A percentile compares a stretch with the other conserved stretches of the same genome.
Evolutionary conservation across 2,888 invertebrate genomes (phyloP).

Genomic region (Scaptomyza cyrtandrae): DNA sequence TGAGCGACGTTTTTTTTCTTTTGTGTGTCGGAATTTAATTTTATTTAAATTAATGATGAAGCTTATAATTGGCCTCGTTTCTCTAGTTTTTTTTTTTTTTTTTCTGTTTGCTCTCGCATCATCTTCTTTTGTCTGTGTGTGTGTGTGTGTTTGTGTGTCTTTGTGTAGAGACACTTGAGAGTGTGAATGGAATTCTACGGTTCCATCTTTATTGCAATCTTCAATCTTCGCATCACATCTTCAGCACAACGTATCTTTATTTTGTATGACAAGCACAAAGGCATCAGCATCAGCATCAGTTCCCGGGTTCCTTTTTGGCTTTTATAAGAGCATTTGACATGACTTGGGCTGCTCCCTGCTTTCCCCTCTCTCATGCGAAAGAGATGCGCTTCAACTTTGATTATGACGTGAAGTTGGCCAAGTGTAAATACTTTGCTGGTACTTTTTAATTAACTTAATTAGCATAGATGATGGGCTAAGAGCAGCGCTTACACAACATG

Average conservation of each 20-base stretch:
- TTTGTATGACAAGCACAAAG: constrained; percentile 34
- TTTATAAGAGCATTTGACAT: constrained; percentile 76
- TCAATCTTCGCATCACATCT: constrained; percentile 29
- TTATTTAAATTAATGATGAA: constrained; percentile 78
- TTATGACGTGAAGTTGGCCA: constrained; percentile 78
- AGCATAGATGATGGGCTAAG: constrained; percentile 76
- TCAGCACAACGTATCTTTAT: constrained; percentile 15
- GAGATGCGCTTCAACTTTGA: constrained; percentile 71
- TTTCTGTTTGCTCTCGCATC: not conserved
- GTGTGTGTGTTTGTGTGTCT: constrained; percentile 27
- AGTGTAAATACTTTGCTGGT: constrained; percentile 78
- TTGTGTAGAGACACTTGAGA: constrained; percentile 51
- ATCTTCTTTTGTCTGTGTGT: constrained; percentile 18
- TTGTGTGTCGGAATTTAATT: constrained; percentile 70
- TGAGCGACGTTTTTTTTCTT: constrained; percentile 42
- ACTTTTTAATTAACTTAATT: constrained; percentile 78
- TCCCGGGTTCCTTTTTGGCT: constrained; percentile 33
- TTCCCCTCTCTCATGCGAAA: constrained; percentile 6
- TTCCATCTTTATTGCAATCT: constrained; percentile 23
- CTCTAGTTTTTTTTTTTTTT: constrained; percentile 29
- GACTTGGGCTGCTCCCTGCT: constrained; percentile 53
- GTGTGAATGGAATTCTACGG: constrained; percentile 37
- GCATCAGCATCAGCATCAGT: constrained; percentile 14
- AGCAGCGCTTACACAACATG: constrained; percentile 73
- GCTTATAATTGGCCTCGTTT: constrained; percentile 77